Percentiles rank a stretch among this genome's conserved stretches.
Conservation (phyloP, 2,888 invertebrate species). For the Coecobrya sp. region DNA sequence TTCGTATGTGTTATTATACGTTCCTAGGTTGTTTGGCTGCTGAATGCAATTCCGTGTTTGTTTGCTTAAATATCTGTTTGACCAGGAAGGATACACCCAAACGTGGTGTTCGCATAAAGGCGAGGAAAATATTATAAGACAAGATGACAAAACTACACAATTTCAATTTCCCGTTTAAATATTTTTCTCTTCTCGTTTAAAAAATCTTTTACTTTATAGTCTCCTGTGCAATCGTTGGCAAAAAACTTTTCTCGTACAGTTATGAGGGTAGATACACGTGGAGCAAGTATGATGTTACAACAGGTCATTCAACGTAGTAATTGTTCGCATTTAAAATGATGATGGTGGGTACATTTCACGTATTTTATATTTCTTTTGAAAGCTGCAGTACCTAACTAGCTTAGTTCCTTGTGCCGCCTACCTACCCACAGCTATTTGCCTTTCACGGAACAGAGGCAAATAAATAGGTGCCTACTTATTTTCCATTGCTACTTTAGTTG, state of each 20-base stretch:
- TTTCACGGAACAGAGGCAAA: background rate
- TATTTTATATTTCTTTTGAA: background rate
- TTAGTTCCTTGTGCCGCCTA: background rate
- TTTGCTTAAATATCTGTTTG: constrained; percentile 40
- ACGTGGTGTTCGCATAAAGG: background rate
- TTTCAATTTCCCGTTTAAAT: constrained; percentile 72
- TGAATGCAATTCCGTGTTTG: constrained; percentile 19
- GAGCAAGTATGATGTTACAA: background rate
- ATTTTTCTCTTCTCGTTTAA: constrained; percentile 45
- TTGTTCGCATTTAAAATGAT: constrained; percentile 41
- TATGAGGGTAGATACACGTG: constrained; percentile 18
- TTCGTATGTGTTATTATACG: constrained; percentile 41
- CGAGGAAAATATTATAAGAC: constrained; percentile 51
- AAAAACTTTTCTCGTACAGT: constrained; percentile 24
- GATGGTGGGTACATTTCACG: background rate
- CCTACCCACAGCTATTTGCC: background rate
- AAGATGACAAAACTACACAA: constrained; percentile 62
- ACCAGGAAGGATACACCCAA: background rate
- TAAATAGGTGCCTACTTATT: background rate
- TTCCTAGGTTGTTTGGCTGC: background rate
- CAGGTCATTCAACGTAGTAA: background rate
- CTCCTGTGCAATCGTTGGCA: constrained; percentile 34
- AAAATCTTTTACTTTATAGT: constrained; percentile 32
- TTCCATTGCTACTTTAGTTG: background rate
- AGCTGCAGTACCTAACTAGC: background rate